Evolutionary conservation across 2,113 vertebrate genomes (phyloP), one percentile per base, ranked within the genome.

Genomic region (Grallaria varia): DNA sequence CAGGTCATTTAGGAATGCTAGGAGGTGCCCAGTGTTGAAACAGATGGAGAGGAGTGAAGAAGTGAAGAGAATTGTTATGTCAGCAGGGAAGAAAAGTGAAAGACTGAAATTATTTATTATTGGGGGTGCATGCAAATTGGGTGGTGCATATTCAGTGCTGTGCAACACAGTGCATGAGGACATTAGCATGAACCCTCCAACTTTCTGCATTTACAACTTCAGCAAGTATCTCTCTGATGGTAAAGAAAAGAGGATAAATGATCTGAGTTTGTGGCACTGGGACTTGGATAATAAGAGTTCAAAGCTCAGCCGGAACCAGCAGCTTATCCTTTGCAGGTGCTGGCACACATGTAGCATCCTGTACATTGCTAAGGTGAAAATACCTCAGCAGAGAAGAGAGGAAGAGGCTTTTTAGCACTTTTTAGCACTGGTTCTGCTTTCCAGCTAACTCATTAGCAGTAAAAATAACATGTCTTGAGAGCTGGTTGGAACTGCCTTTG

Each of bases 111-210:
- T 92, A 84, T 86, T 90, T 83, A 45, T 64, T 59, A 13, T 49
- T 89, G 42, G 12, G 15, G 4, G 2, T 81, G 10, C 25, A 63
- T 91, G 56, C 66, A 89, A 84, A 89, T 91, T 52, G 23, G 0
- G 22, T 68, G 9, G 72, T 95, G 33, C 60, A 91, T 93, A 93
- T 89, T 94, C 77, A 84, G 68, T 82, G 23, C 10, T 33, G 8
- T 87, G 39, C 42, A 64, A 90, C 82, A 60, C 42, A 68, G 40
- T 50, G 89, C 73, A 64, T 67, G 52, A 63, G 42, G 21, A n/a
- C 1, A 87, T 96, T 94, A 91, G 68, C 89, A 91, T 91, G 71
- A 96, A 80, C 71, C 22, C 35, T 82, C 17, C 67, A 77, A 59
- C 23, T 81, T 69, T 89, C 25, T 75, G 47, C 81, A 81, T 75